Base-by-base conservation (phyloP, 2,797 vertebrate species). In the Babyrousa celebensis region DNA sequence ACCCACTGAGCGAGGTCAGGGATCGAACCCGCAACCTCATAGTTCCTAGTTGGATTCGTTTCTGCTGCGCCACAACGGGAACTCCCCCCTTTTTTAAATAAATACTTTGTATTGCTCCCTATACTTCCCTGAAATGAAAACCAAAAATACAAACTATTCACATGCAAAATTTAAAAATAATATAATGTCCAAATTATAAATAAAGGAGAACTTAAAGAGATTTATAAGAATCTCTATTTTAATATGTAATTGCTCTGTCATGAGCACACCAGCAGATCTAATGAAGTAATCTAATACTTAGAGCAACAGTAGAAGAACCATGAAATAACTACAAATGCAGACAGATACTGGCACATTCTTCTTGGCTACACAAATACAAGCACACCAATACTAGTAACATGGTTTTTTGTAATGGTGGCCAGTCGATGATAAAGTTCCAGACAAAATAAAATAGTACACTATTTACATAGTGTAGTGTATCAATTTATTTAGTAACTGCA, bases 101-200 rank as follows among this genome's bases (percentile, higher is more conserved):
- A 15, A 1, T 68, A 32, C 63, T 90, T 92, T 67, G 23, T 74
- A 86, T 40, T 32, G 17, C 4, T 79, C 48, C 40, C 70, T 43
- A 93, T 63, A 87, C 40, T 25, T 93, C 40, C n/a, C 48, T 74
- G 56, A 91, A 95, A 75, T 86, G 67, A 96, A 87, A 84, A 87
- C 80, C 5, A 74, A 83, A 91, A 52, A 92, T n/a, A 92, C 40
- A 87, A 71, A 82, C 16, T 62, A 75, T 17, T 29, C 54, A 74
- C 20, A 77, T 43, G 62, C 27, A 77, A 62, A 83, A 74, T 94
- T 92, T 84, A 65, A 80, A 87, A 83, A 68, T 67, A 90, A 63
- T 60, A 91, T 7, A 91, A 91, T 65, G n/a, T 62, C 72, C 56
- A 94, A 93, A 80, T 8, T 77, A 94, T 70, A 89, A 78, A 85